These are phyloP conservation scores for Gobius niger DNA, from an alignment of 2,113 vertebrate genomes.

Conservation along the genomic window DNA sequence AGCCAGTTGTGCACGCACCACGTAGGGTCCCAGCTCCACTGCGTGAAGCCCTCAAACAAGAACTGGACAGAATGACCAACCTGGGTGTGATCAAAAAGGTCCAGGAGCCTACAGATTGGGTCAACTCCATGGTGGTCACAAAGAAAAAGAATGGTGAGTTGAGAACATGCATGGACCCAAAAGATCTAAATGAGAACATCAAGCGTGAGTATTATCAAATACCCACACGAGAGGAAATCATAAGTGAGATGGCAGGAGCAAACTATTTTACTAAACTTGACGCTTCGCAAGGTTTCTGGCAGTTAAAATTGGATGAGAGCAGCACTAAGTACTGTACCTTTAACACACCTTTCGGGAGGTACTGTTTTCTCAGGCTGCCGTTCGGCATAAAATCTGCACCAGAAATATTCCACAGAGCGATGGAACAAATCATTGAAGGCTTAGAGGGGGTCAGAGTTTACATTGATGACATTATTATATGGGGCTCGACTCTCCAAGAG, in stretches of 20 bases:
- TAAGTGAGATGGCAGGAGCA: neutral
- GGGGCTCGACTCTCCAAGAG: too few relatives aligned
- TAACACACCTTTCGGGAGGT: too few relatives aligned
- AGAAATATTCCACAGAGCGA: slow-evolving; percentile 4
- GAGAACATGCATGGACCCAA: neutral
- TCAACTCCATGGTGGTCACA: too few relatives aligned
- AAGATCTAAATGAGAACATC: slow-evolving; percentile 1
- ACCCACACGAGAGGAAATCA: neutral
- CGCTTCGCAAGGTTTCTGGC: neutral
- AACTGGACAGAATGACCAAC: too few relatives aligned
- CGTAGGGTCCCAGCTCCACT: too few relatives aligned
- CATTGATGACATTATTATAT: too few relatives aligned
- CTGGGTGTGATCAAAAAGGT: too few relatives aligned
- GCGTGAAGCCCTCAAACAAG: too few relatives aligned
- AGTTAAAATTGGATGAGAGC: neutral
- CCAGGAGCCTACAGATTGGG: too few relatives aligned
- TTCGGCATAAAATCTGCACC: neutral
- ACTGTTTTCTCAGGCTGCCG: too few relatives aligned
- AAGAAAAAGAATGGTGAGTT: too few relatives aligned
- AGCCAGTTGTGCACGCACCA: too few relatives aligned
- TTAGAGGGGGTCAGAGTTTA: neutral
- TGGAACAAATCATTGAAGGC: slow-evolving; percentile 2
- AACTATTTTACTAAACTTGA: neutral
- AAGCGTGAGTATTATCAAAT: neutral
- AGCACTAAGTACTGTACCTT: neutral